Base-by-base conservation (phyloP, 2,888 invertebrate genomes). In the Pristionchus fissidentatus region DNA sequence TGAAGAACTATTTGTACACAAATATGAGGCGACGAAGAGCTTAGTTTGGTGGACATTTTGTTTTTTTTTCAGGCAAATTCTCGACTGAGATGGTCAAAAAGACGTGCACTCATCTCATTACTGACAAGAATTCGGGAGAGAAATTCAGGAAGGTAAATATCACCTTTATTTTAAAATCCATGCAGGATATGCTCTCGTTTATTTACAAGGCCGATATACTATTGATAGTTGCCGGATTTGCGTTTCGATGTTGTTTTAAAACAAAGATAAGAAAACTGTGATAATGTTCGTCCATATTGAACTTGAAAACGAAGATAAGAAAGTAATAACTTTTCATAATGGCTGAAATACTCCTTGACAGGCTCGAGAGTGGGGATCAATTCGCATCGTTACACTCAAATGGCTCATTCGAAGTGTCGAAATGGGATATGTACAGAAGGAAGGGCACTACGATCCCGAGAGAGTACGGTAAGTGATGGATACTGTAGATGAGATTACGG, bases 351-450 rank as follows among this genome's bases (percentile, higher is more conserved):
- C 8, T 41, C 8, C 10, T 29, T 52, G 43, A 22, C 62, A 86
- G 86, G 90, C 90, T 7, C 52, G 70, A 8, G 87, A 89, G 80
- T 90, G 90, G 90, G 87, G 86, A 46, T 85, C 84, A n/a, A 81
- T 90, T 8, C 38, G 84, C 0, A 86, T 90, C 62, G 90, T 90
- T 29, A 85, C 85, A 13, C 38, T 84, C 0, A 75, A 86, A 73
- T 90, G 90, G 90, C 29, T 90, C 22, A 77, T 84, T 35, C 87
- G 87, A 70, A 87, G 87, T 70, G 81, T 88, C 15, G 88, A 88
- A 46, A 10, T 77, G 46, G 89, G 87, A 13, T 84, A 86, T 84
- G 52, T 88, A 3, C 82, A 87, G 29, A 85, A 86, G 66, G 84
- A 84, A 52, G 1, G 13, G 5, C 66, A 62, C n/a, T 84, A 55